Evolutionary conservation across 2,113 vertebrate species (phyloP), one percentile per base, ranked within the genome.

Genomic region (Bos taurus): DNA sequence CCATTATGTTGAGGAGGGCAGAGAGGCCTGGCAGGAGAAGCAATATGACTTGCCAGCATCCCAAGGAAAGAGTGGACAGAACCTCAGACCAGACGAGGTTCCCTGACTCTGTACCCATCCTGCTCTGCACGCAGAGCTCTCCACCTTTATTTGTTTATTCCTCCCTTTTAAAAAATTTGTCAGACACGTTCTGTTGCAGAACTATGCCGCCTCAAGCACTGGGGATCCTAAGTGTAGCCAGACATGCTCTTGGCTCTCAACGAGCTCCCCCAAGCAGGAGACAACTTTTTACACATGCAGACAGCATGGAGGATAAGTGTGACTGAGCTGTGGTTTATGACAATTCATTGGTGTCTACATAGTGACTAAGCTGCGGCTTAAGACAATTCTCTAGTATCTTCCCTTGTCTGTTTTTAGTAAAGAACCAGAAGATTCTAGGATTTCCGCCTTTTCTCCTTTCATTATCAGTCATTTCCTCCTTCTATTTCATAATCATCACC

Each of bases 61-160:
- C 40, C 19, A 33, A 16, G 30, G 21, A 21, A 52, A n/a, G 26
- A 5, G 7, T 2, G 40, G 77, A 13, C 5, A 40, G 67, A 2
- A 6, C 13, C 8, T 74, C 48, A 57, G 33, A 26, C 26, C 16
- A 46, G 59, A 52, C 0, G 2, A 28, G 36, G 33, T 10, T 43
- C 0, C 11, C n/a, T 0, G 28, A 56, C 13, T 2, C 36, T 7
- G 43, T 1, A 1, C 43, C 43, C 3, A 2, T 11, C 13, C 54
- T 3, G 28, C 15, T 1, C 11, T 14, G 23, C 54, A 33, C 3
- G 3, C 19, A 14, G n/a, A 11, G 30, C 43, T 59, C 43, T 78
- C 56, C 36, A 11, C 10, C 5, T 14, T 57, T 46, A 11, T 5
- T 15, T 17, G 5, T 60, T 56, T 43, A 50, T 52, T 30, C 59